A percentile compares a stretch with the other conserved stretches of the same genome.
phyloP scores from a whole-genome alignment of 1,140 invertebrate genomes.

The Tetragonula clypearis region DNA sequence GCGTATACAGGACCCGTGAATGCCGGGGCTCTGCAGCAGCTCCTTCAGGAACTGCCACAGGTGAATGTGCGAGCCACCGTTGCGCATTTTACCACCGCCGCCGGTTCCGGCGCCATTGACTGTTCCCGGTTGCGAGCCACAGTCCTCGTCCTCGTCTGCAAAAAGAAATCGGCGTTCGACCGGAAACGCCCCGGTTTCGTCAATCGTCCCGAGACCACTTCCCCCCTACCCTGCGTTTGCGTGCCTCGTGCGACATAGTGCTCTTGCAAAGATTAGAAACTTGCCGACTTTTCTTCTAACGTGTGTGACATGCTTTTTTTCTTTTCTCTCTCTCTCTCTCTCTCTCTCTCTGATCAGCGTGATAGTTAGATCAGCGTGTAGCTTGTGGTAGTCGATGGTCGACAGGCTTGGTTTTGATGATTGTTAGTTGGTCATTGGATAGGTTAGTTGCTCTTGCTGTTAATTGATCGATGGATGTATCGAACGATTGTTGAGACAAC shows the following conservation, averaged over 20 bases:
- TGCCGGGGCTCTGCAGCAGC: constrained; percentile 91
- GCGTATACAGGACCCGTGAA: constrained; percentile 95
- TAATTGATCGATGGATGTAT: too few species aligned
- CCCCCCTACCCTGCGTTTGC: too few species aligned
- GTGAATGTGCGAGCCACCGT: constrained; percentile 94
- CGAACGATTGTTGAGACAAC: background rate
- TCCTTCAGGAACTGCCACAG: constrained; percentile 99
- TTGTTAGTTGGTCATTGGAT: background rate
- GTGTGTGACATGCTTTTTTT: background rate
- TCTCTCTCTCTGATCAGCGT: background rate
- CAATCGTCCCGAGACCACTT: background rate
- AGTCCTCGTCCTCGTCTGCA: constrained; percentile 84
- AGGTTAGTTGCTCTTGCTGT: background rate
- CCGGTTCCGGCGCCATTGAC: constrained; percentile 65
- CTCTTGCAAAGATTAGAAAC: background rate
- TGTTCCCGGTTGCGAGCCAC: constrained; percentile 51
- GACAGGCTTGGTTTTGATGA: background rate
- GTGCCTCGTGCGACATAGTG: background rate
- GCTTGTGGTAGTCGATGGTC: background rate
- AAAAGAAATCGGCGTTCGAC: constrained; percentile 12
- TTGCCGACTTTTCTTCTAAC: background rate
- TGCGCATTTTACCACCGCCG: constrained; percentile 78
- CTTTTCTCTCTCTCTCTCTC: background rate
- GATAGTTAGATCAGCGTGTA: background rate
- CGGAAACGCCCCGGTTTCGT: constrained; percentile 4